Conservation (phyloP, 2,888 invertebrate species). For the Limnephilus auricula region DNA sequence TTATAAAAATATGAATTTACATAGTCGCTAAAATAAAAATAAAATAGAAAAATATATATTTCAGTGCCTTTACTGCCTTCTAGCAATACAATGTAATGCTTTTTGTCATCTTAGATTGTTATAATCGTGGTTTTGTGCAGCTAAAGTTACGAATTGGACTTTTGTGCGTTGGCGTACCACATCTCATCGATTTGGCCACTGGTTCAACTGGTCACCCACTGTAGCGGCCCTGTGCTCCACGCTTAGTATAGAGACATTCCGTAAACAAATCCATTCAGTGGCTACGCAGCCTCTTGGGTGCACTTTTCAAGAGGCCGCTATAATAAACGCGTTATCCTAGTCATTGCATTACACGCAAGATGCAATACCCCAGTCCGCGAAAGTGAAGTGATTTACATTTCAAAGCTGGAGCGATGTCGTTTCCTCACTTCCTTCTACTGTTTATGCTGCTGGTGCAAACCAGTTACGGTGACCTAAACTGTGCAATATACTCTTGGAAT, state of each 20-base stretch:
- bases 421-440: not conserved
- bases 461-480: slow-evolving; percentile 8
- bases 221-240: not conserved
- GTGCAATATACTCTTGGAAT: not conserved
- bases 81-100: too few relatives aligned
- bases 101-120: too few relatives aligned
- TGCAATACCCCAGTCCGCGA: not conserved
- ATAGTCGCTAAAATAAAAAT: too few relatives aligned
- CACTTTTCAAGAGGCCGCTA: not conserved
- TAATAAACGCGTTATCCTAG: not conserved
- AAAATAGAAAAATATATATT: too few relatives aligned
- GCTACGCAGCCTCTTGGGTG: not conserved
- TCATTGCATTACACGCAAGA: too few relatives aligned
- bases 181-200: not conserved
- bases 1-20: too few relatives aligned
- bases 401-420: not conserved
- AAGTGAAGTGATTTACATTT: not conserved
- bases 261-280: not conserved
- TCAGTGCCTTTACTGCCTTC: too few relatives aligned
- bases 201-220: not conserved
- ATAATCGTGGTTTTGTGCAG: not conserved
- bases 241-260: not conserved
- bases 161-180: not conserved
- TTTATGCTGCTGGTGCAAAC: not conserved
- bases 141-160: not conserved